Base-by-base conservation (phyloP, 2,888 invertebrate genomes). In the Oscheius sp. region DNA sequence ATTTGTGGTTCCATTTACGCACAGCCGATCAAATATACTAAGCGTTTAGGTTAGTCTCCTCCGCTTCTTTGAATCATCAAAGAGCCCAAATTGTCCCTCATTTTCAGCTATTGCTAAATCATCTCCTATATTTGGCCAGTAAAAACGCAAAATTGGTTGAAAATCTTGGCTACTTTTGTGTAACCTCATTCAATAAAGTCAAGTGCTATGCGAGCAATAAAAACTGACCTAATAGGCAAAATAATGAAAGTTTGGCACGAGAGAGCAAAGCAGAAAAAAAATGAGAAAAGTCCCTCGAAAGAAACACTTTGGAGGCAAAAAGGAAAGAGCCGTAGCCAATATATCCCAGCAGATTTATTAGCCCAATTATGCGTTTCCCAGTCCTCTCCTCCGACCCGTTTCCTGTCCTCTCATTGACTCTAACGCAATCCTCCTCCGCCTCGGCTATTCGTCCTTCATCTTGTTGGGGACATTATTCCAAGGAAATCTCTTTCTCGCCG, bases 281-380 rank as follows among this genome's bases (percentile, higher is more conserved):
- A n/a, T n/a, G n/a, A n/a, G n/a, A n/a, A n/a, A n/a, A n/a, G n/a
- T n/a, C n/a, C n/a, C n/a, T n/a, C n/a, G n/a, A n/a, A n/a, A n/a
- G n/a, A n/a, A n/a, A n/a, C n/a, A n/a, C n/a, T n/a, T n/a, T n/a
- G n/a, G n/a, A n/a, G n/a, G n/a, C n/a, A n/a, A n/a, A n/a, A n/a
- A n/a, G n/a, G 42, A 3, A 8, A 8, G 3, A 20, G 42, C 20
- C 20, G 20, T 17, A 42, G n/a, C 33, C 27, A 27, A 23, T 25
- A 25, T 39, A 46, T 52, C 20, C 39, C 58, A 20, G 23, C 39
- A 20, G 55, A 55, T 55, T 55, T 55, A 55, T 55, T 55, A 55
- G 55, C 33, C 55, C 33, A 55, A 55, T 55, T 55, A 55, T 34
- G 55, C 33, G 34, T 33, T 55, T 55, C 55, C n/a, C n/a, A n/a